phyloP scores from a whole-genome alignment of 2,113 vertebrate species.

The Platycercus adscitus region DNA sequence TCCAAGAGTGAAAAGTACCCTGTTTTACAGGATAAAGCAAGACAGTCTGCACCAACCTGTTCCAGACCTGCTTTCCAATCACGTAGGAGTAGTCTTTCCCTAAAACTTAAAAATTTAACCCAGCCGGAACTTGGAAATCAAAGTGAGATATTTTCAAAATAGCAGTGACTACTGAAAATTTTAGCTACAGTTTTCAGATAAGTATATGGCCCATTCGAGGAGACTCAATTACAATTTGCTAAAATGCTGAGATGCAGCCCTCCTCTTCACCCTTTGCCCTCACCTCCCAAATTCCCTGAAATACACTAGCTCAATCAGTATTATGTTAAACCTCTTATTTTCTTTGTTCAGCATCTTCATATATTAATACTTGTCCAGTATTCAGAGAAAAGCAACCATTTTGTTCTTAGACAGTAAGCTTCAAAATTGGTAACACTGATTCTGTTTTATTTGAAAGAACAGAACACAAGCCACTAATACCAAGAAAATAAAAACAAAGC shows the following conservation, averaged over 20 bases:
- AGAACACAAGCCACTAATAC: neutral
- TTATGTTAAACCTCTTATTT: neutral
- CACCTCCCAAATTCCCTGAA: neutral
- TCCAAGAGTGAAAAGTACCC: neutral
- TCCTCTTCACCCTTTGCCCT: neutral
- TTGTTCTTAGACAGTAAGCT: neutral
- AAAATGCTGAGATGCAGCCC: neutral
- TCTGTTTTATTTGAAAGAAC: neutral
- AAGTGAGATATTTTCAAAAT: neutral
- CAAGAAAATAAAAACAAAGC: neutral
- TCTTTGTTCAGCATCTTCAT: neutral
- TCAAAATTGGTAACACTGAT: neutral
- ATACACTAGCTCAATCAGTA: neutral
- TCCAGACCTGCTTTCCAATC: neutral
- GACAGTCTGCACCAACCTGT: neutral
- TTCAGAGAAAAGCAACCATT: neutral
- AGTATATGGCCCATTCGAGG: neutral
- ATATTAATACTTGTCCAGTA: neutral
- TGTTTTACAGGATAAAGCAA: neutral
- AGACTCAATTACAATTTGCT: neutral
- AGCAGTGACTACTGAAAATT: neutral
- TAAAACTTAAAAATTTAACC: neutral
- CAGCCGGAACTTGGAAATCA: neutral
- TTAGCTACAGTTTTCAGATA: neutral
- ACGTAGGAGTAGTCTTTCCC: neutral